These are phyloP conservation scores for Champsocephalus gunnari DNA, from an alignment of 2,797 vertebrate genomes.

Conservation along the genomic window DNA sequence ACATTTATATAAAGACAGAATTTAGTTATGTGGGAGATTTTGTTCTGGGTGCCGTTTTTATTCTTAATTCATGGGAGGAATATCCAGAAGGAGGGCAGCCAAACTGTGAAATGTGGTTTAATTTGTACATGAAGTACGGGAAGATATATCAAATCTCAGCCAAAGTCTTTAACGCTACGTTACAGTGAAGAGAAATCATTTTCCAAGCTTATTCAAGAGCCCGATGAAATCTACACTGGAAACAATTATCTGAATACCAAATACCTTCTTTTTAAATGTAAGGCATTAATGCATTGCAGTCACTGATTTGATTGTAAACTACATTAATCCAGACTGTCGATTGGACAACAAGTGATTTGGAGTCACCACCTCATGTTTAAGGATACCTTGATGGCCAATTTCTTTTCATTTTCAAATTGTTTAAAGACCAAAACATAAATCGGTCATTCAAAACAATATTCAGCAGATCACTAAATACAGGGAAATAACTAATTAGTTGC, in stretches of 20 bases:
- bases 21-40: not conserved
- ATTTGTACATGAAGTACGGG: not conserved
- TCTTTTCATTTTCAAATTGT: not conserved
- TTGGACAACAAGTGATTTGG: not conserved
- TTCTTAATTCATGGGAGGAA: not conserved
- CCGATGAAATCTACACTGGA: not conserved
- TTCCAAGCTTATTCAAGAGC: not conserved
- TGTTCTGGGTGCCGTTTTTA: not conserved
- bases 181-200: not conserved
- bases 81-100: slow-evolving; percentile 4
- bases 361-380: not conserved
- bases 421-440: not conserved
- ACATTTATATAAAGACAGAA: not conserved
- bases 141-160: not conserved
- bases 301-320: not conserved
- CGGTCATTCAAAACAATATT: not conserved
- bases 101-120: not conserved
- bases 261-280: not conserved
- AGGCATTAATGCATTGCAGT: not conserved
- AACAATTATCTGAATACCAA: not conserved
- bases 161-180: not conserved
- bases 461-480: not conserved
- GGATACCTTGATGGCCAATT: not conserved
- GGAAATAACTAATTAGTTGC: not conserved
- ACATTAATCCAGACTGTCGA: not conserved